phyloP scores from a whole-genome alignment of 2,113 vertebrate species.

The Spermophilus dauricus region DNA sequence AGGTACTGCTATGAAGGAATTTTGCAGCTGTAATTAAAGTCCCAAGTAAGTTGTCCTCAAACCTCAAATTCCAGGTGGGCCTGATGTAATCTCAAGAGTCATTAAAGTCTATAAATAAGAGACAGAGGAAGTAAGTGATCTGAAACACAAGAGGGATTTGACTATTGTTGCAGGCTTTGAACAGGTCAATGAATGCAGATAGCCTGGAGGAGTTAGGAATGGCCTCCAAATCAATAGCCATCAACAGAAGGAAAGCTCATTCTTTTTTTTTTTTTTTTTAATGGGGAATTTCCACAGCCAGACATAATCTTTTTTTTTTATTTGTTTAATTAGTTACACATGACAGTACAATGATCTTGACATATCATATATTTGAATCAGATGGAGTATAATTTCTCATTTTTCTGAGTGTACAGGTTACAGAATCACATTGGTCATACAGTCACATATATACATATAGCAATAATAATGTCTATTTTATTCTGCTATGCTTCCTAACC shows the following conservation, averaged over 20 bases:
- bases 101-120: constrained; percentile 9
- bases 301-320: too few relatives aligned
- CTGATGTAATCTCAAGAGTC: neutral
- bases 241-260: neutral
- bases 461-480: too few relatives aligned
- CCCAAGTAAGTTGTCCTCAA: neutral
- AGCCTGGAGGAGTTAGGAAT: neutral
- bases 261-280: neutral
- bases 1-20: neutral
- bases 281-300: too few relatives aligned
- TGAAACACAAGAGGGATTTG: neutral
- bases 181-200: neutral
- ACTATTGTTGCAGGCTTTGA: neutral
- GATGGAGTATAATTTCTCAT: too few relatives aligned
- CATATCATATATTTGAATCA: too few relatives aligned
- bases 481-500: too few relatives aligned
- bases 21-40: neutral
- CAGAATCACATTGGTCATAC: too few relatives aligned
- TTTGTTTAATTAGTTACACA: too few relatives aligned
- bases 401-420: too few relatives aligned
- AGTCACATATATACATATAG: too few relatives aligned
- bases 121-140: neutral
- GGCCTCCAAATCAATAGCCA: neutral
- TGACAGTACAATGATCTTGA: too few relatives aligned
- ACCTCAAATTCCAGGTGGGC: neutral